A percentile compares a stretch with the other conserved stretches of the same genome.
These are phyloP conservation scores for Phaethon lepturus DNA, from an alignment of 2,113 vertebrate genomes.

Conservation along the genomic window DNA sequence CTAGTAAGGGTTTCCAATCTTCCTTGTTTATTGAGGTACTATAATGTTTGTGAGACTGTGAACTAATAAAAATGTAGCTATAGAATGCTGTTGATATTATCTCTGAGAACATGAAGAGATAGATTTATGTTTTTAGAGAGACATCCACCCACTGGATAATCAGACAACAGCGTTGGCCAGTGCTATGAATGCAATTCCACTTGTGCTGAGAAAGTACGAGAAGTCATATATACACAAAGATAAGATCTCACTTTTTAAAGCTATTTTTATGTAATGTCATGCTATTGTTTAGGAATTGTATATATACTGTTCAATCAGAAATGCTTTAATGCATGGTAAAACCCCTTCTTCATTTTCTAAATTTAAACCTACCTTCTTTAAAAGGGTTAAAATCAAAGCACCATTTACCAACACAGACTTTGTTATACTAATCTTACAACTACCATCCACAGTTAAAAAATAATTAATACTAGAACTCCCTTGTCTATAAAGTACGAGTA, in stretches of 20 bases:
- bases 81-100: not conserved
- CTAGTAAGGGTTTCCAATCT: not conserved
- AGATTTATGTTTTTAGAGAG: not conserved
- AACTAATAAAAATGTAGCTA: conserved; percentile 3
- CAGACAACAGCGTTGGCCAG: not conserved
- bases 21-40: not conserved
- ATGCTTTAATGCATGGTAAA: not conserved
- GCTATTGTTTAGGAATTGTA: not conserved
- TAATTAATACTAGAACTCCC: not conserved
- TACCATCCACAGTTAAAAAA: not conserved
- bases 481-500: not conserved
- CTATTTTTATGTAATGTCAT: not conserved
- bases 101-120: not conserved
- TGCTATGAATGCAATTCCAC: not conserved
- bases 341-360: not conserved
- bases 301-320: not conserved
- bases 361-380: not conserved
- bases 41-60: not conserved
- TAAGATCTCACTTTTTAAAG: not conserved
- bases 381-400: not conserved
- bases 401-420: not conserved
- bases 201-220: not conserved
- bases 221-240: not conserved
- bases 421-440: not conserved
- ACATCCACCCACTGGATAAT: not conserved